Conservation (phyloP, 2,797 vertebrate genomes). For the Enteromius argenteus region DNA sequence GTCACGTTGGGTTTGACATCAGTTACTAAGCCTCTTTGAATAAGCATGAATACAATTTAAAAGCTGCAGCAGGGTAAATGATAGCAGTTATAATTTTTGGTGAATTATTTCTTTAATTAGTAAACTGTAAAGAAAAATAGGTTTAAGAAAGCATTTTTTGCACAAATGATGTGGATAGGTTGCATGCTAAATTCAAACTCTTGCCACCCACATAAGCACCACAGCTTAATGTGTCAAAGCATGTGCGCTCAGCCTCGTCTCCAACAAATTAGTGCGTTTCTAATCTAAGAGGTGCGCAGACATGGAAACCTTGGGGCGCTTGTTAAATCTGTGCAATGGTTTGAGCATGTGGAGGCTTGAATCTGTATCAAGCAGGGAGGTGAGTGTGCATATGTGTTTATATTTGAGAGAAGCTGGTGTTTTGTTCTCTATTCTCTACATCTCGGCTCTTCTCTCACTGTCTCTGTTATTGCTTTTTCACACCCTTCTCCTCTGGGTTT, state of each 20-base stretch:
- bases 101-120: not conserved
- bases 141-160: not conserved
- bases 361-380: slow-evolving; percentile 32
- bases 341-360: slow-evolving; percentile 26
- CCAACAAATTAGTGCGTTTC: slow-evolving; percentile 18
- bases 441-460: slow-evolving; percentile 25
- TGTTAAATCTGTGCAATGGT: slow-evolving; percentile 42
- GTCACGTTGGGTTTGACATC: not conserved
- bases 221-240: slow-evolving; percentile 8
- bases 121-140: not conserved
- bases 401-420: slow-evolving; percentile 35
- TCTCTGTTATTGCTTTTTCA: slow-evolving; percentile 51
- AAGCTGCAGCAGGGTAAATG: not conserved
- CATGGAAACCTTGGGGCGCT: slow-evolving; percentile 37
- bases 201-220: not conserved
- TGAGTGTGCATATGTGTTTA: slow-evolving; percentile 41
- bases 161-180: not conserved
- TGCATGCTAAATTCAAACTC: not conserved
- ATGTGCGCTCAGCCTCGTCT: not conserved
- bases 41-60: too few species aligned
- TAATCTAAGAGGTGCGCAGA: slow-evolving; percentile 32
- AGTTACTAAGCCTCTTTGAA: not conserved
- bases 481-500: slow-evolving; percentile 52
- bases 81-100: not conserved
- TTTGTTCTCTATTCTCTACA: slow-evolving; percentile 46